Conservation (phyloP, 2,113 vertebrate genomes). For the Muscicapa adusta region DNA sequence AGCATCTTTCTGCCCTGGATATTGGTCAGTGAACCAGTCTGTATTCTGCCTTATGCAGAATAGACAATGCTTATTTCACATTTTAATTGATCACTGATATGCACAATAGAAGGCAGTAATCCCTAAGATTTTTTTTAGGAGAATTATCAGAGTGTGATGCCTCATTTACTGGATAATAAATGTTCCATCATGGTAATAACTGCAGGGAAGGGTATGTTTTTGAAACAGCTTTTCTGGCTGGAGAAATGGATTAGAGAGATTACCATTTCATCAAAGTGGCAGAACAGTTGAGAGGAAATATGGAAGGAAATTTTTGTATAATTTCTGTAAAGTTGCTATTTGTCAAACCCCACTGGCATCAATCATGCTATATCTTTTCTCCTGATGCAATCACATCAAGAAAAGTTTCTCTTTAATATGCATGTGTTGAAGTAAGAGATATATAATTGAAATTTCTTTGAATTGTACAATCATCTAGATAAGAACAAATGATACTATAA, state of each 20-base stretch:
- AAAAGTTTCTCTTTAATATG: slow-evolving; percentile 13
- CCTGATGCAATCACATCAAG: slow-evolving; percentile 18
- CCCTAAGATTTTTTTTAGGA: neutral
- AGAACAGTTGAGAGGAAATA: slow-evolving; percentile 47
- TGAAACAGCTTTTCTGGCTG: slow-evolving; percentile 12
- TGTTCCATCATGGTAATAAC: slow-evolving; percentile 8
- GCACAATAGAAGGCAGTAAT: neutral
- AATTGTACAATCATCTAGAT: neutral
- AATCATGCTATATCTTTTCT: neutral
- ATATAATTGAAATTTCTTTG: neutral
- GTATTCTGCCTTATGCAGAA: neutral
- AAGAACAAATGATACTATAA: neutral
- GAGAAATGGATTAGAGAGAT: slow-evolving; percentile 49
- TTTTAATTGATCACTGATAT: neutral
- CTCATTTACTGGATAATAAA: slow-evolving; percentile 24
- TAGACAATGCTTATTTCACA: neutral
- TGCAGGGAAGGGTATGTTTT: neutral
- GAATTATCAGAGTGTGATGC: neutral
- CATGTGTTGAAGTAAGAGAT: neutral
- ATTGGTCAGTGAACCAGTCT: neutral
- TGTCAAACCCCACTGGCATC: slow-evolving; percentile 20
- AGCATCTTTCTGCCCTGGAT: neutral
- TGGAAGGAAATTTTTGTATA: slow-evolving; percentile 38
- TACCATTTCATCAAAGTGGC: slow-evolving; percentile 51
- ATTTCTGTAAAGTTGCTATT: slow-evolving; percentile 23